Evolutionary conservation across 2,113 vertebrate genomes (phyloP), one percentile per base, ranked within the genome.

Genomic region (Onychostruthus taczanowskii): DNA sequence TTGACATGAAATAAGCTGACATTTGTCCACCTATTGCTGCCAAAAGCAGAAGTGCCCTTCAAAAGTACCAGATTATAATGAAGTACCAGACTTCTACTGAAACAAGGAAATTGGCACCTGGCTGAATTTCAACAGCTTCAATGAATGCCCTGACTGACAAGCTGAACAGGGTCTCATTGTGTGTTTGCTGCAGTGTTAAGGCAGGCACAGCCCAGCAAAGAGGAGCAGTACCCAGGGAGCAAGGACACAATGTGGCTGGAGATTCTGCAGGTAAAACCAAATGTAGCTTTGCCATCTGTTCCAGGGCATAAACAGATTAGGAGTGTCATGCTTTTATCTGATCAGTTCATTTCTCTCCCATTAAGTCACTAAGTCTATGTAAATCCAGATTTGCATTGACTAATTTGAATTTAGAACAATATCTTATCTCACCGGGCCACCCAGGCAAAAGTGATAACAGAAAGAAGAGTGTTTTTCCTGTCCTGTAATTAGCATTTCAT

Each of bases 321-420:
- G 3, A 10, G 30, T 90, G 95, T 88, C 78, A 83, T 67, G 85
- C 39, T 82, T 88, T 91, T 95, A 90, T 94, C 55, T 78, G 82
- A 94, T 88, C 55, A 88, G 75, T 47, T 97, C 52, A 94, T 94
- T 97, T 95, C 59, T 88, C 17, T 56, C 50, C 24, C 68, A 81
- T 95, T 88, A 93, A 94, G n/a, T 37, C 81, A 76, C 44, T 50
- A 68, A 75, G 31, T 31, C 37, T 90, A n/a, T 77, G 79, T 64
- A 95, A 96, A 95, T 84, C 22, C 82, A 83, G 27, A 24, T 87
- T 78, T 90, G 44, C 47, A 92, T 68, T 46, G 39, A 84, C 27
- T 72, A 80, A 85, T 95, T 83, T 88, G 78, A 80, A 96, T 87
- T 93, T 85, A 75, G 78, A 89, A 90, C 78, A 93, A 47, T 94